Evolutionary conservation across 2,113 vertebrate species (phyloP).

Genomic region (Nibea albiflora): DNA sequence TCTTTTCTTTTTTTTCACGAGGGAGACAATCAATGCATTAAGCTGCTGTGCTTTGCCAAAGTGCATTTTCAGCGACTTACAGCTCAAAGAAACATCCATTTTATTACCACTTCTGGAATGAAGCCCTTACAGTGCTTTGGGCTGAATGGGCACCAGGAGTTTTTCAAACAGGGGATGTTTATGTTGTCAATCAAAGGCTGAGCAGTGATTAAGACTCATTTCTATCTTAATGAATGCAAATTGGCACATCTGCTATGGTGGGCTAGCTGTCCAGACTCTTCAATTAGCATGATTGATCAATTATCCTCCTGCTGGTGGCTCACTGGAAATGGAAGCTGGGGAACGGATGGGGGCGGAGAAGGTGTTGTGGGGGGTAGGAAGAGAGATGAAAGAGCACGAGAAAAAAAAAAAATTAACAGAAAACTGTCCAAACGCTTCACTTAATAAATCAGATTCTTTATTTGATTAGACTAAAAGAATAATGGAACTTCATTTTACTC

Average conservation of each 20-base stretch:
- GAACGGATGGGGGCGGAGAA: conserved; percentile 17
- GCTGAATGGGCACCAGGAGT: conserved; percentile 55
- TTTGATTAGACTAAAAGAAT: conserved; percentile 54
- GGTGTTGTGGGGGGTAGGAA: conserved; percentile 5
- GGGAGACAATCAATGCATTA: neutral
- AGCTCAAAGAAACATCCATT: conserved; percentile 36
- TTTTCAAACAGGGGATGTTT: conserved; percentile 78
- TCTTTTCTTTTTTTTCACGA: neutral
- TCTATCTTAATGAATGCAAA: conserved; percentile 87
- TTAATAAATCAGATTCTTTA: conserved; percentile 46
- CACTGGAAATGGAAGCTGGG: conserved; percentile 68
- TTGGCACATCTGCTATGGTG: conserved; percentile 87
- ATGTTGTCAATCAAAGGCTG: conserved; percentile 83
- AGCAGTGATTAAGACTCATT: conserved; percentile 84
- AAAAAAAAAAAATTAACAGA: conserved; percentile 15
- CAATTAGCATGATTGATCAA: conserved; percentile 88
- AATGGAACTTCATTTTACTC: conserved; percentile 20
- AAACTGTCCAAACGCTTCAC: conserved; percentile 31
- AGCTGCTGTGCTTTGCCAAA: neutral
- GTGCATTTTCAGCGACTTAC: conserved; percentile 13
- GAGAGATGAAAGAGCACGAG: conserved; percentile 47
- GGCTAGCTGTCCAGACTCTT: conserved; percentile 85
- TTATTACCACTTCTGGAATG: conserved; percentile 46
- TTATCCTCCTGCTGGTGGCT: conserved; percentile 82
- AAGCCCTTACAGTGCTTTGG: conserved; percentile 40